A percentile compares a stretch with the other conserved stretches of the same genome.
phyloP scores from a whole-genome alignment of 2,113 vertebrate genomes.

The Cyanocitta stelleri region DNA sequence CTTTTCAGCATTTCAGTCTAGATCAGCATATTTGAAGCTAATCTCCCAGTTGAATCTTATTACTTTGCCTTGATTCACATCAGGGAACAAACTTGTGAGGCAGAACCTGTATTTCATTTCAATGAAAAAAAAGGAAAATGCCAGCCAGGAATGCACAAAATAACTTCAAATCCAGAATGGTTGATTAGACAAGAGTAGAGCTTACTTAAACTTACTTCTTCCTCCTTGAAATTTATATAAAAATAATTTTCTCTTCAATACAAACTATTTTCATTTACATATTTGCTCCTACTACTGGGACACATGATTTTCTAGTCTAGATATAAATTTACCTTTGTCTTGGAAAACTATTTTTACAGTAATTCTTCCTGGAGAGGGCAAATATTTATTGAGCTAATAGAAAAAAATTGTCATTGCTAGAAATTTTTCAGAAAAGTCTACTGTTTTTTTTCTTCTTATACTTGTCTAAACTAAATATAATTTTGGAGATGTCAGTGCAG shows the following conservation, averaged over 20 bases:
- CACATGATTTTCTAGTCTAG: background rate
- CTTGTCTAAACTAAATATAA: background rate
- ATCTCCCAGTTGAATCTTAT: background rate
- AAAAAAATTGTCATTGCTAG: background rate
- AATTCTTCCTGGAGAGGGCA: background rate
- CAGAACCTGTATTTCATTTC: background rate
- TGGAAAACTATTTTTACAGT: background rate
- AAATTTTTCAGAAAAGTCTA: background rate
- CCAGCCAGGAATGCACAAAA: background rate
- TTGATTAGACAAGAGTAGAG: background rate
- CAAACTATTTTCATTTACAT: background rate
- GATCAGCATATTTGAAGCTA: background rate
- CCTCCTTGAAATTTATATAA: background rate
- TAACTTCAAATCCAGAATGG: background rate
- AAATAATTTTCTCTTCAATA: background rate
- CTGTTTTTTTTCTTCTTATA: background rate
- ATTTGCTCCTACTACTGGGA: background rate
- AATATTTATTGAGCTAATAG: background rate
- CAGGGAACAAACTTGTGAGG: background rate
- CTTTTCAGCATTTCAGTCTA: background rate
- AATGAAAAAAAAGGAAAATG: background rate
- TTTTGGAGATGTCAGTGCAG: background rate
- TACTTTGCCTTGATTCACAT: background rate
- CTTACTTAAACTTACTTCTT: background rate
- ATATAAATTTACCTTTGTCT: background rate